Base-by-base conservation (phyloP, 2,797 vertebrate species). In the Falco biarmicus region DNA sequence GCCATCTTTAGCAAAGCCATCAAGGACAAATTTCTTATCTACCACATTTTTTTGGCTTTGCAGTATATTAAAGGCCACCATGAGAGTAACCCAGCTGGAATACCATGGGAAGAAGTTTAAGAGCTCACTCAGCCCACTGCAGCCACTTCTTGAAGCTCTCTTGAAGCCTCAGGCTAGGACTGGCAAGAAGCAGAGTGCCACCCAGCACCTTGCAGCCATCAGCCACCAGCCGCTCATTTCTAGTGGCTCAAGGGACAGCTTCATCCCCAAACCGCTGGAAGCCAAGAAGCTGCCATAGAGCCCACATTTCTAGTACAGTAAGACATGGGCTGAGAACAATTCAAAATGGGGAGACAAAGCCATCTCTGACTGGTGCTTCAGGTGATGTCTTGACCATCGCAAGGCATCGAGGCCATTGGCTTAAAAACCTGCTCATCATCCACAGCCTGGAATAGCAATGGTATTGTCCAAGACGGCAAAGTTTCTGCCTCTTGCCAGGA, bases 371-470 rank as follows among this genome's bases (percentile, higher is more conserved):
- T 86, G 37, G 13, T 50, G 29, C 74, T 90, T 94, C 93, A 95
- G 94, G 88, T 94, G 93, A 54, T 82, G 74, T 92, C 80, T 89
- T 76, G 93, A 79, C 88, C 39, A 69, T 19, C 57, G 43, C 20
- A 88, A 65, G 43, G 16, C 51, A 31, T 26, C 32, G 73, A 92
- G n/a, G 11, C 25, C 21, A 29, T 87, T 88, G 65, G 34, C 18
- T 64, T 19, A 66, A 84, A 93, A 78, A 81, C 26, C 59, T 92
- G 29, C 25, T 69, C 7, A 11, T 63, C 89, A 61, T 47, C 59
- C 51, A 15, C 59, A 89, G 54, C 83, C 57, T 76, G 37, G 86
- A 96, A 93, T 87, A 95, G 84, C 68, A 68, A 74, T 60, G 20
- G 20, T 48, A 51, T 87, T 93, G 79, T 83, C 56, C 79, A 80